phyloP scores from a whole-genome alignment of 2,888 invertebrate genomes.

The Acanthacorydalis orientalis region DNA sequence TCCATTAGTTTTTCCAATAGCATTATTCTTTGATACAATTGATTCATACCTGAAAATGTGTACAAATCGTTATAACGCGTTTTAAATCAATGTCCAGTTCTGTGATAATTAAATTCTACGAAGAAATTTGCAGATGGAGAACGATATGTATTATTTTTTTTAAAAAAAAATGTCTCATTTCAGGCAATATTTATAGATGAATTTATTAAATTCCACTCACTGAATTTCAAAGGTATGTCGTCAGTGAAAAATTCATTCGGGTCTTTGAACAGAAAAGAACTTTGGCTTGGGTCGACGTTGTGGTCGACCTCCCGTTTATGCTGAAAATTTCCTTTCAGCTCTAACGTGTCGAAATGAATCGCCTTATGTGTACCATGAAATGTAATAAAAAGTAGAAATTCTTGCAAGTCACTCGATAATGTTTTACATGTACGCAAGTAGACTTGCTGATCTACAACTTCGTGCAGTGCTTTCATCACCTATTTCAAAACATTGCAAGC shows the following conservation, averaged over 20 bases:
- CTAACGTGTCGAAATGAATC: conserved; percentile 6
- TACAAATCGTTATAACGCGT: neutral
- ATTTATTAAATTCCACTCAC: conserved; percentile 11
- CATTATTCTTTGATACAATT: neutral
- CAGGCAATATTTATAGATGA: conserved; percentile 8
- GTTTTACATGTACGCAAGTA: conserved; percentile 14
- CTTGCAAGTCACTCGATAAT: conserved; percentile 13
- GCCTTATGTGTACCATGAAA: no score
- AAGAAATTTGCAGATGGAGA: no score
- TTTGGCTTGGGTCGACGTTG: conserved; percentile 14
- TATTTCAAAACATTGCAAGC: conserved; percentile 6
- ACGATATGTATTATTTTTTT: no score
- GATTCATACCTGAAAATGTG: neutral
- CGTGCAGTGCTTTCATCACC: conserved; percentile 16
- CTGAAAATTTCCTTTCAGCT: conserved; percentile 10
- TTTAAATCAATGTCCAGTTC: no score
- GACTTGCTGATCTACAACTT: conserved; percentile 17
- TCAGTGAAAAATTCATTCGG: conserved; percentile 11
- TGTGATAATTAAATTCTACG: no score
- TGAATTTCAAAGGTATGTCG: neutral
- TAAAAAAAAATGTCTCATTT: no score
- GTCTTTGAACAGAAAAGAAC: conserved; percentile 14
- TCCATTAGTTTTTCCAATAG: neutral
- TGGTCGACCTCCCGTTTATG: conserved; percentile 12
- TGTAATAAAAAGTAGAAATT: conserved; percentile 9